A percentile compares a stretch with the other conserved stretches of the same genome.
phyloP scores from a whole-genome alignment of 2,888 invertebrate species.

The Sarcophaga variegata region DNA sequence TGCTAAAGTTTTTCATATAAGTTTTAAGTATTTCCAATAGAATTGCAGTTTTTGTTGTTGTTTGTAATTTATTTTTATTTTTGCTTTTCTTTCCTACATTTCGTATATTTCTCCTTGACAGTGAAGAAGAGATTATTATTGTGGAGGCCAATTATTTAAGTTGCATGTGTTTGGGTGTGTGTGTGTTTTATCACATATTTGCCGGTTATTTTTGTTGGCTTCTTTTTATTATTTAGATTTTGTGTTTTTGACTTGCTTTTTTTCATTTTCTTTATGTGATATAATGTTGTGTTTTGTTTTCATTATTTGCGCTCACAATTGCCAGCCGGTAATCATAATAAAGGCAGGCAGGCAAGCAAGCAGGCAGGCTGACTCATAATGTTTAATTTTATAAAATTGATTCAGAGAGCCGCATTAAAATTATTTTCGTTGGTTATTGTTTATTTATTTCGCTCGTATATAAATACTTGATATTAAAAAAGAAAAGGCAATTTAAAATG shows the following conservation, averaged over 20 bases:
- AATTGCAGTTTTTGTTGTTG: conserved; percentile 9
- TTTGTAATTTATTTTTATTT: background rate
- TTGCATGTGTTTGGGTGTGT: background rate
- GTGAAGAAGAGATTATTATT: conserved; percentile 33
- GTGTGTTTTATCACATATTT: conserved; percentile 21
- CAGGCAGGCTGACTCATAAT: conserved; percentile 38
- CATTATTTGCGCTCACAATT: background rate
- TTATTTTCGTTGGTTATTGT: background rate
- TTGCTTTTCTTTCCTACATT: too few relatives aligned
- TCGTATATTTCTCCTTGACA: conserved; percentile 40
- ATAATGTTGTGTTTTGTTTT: conserved; percentile 10
- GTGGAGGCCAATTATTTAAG: conserved; percentile 41
- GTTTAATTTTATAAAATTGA: conserved; percentile 56
- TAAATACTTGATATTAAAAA: background rate
- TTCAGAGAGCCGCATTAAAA: conserved; percentile 41
- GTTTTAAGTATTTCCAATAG: conserved; percentile 29
- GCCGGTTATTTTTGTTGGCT: conserved; percentile 39
- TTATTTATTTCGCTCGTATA: background rate
- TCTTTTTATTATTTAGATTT: conserved; percentile 28
- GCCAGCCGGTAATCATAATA: background rate
- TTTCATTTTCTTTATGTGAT: background rate
- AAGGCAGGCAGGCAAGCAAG: background rate
- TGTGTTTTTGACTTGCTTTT: conserved; percentile 15
- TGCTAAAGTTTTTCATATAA: conserved; percentile 13
- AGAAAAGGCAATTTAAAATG: background rate